A percentile compares a stretch with the other conserved stretches of the same genome.
Evolutionary conservation across 2,797 vertebrate species (phyloP).

Genomic region (Microcaecilia unicolor): DNA sequence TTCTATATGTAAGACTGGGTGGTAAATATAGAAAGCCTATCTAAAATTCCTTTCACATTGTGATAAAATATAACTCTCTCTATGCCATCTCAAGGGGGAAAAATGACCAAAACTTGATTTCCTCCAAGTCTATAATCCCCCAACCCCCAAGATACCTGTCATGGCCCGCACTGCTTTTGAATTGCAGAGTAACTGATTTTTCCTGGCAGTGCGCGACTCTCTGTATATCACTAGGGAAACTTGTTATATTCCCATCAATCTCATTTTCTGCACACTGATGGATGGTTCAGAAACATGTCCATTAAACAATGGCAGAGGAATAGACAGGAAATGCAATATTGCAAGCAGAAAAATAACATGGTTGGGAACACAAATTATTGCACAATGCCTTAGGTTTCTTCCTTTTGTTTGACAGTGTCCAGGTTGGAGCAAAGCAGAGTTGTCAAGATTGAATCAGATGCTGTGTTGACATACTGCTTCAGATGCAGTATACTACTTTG

Average conservation of each 20-base stretch:
- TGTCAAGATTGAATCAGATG: not conserved
- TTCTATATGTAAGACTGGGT: no score
- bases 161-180: no score
- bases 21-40: no score
- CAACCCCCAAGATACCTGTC: no score
- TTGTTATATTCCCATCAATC: not conserved
- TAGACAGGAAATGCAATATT: not conserved
- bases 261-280: no score
- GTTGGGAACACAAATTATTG: not conserved
- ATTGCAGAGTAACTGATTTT: no score
- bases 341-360: not conserved
- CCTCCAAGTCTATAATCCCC: no score
- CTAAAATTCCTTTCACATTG: no score
- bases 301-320: not conserved
- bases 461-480: not conserved
- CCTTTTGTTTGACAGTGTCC: not conserved
- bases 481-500: conserved; percentile 3
- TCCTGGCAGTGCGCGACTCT: not conserved
- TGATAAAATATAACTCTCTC: no score
- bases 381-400: not conserved
- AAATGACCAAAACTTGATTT: no score
- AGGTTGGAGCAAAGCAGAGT: not conserved
- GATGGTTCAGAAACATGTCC: not conserved
- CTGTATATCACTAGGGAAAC: not conserved
- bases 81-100: no score